Base-by-base conservation (phyloP, 2,797 vertebrate genomes). In the Halcyon smyrnensis region DNA sequence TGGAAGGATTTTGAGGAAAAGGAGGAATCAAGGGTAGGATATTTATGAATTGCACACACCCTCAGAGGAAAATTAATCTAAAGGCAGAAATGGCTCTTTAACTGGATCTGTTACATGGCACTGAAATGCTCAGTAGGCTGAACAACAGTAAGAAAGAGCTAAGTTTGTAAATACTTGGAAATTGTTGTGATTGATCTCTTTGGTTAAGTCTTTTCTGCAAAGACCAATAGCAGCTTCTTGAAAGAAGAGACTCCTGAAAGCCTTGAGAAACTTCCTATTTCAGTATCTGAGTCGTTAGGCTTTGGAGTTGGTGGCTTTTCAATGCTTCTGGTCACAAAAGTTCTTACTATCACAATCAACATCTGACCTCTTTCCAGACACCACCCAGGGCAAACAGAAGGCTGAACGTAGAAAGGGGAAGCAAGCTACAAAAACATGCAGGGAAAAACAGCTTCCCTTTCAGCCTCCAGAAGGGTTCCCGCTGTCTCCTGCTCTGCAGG, bases 111-210 rank as follows among this genome's bases (percentile, higher is more conserved):
- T 78, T 64, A 4, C 15, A 1, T 36, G 36, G 45, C 12, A 8
- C 15, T 14, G 17, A 54, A 81, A 37, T 23, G 11, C 34, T 87
- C 48, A 46, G n/a, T 23, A 37, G 75, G 18, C 11, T 45, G 24
- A 60, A 25, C 17, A 25, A 23, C n/a, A 25, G 36, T 36, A 56
- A 36, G 73, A 39, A 77, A 51, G 48, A 53, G 28, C 7, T 25
- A 2, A 6, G 12, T 60, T 56, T 37, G 21, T 32, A 70, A 80
- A 46, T n/a, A 36, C 6, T 32, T 63, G 25, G 34, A 34, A 74
- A 24, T 20, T 19, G 13, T 41, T 1, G 0, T 57, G 43, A 19
- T 70, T 3, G 0, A 0, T 54, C 39, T 74, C 63, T 7, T 45
- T 41, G 28, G 12, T 15, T 34, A 45, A 24, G 15, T 50, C 32